Evolutionary conservation across 2,113 vertebrate genomes (phyloP), one percentile per base, ranked within the genome.

Genomic region (Xyliphius kryptos): DNA sequence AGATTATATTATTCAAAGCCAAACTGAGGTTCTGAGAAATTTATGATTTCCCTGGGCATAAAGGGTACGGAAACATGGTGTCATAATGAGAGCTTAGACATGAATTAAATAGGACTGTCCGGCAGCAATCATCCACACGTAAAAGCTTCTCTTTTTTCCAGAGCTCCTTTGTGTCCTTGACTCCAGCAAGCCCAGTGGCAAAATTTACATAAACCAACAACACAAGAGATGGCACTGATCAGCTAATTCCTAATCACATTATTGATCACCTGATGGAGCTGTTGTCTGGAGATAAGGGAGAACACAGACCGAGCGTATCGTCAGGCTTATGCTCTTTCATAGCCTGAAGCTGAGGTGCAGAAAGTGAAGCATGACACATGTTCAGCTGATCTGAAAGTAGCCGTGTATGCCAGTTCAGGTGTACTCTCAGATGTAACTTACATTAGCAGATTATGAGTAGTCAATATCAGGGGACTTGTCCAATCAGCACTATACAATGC

Each of bases 1-100:
- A 81, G 80, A 87, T 83, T 81, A 87, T 85, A 88, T 88, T 87
- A 89, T 89, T 87, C 85, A 80, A 86, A 80, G 80, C 78, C 85
- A 87, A 86, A 85, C 81, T 81, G 80, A 55, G 56, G 58, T 21
- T 56, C 19, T 8, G 81, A 63, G 48, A 59, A 73, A 80, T 80
- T 77, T 77, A 77, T 57, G 71, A 67, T 47, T 14, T 19, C 59
- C 59, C 57, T 57, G 36, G 14, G 67, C 43, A n/a, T 40, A 15
- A n/a, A 15, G 53, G n/a, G 8, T n/a, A n/a, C n/a, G n/a, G n/a
- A n/a, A n/a, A n/a, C n/a, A n/a, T n/a, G n/a, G n/a, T n/a, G n/a
- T n/a, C n/a, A n/a, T n/a, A n/a, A n/a, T n/a, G n/a, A n/a, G n/a
- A n/a, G n/a, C n/a, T n/a, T n/a, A n/a, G n/a, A n/a, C n/a, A 3